Conservation (phyloP, 2,113 vertebrate genomes). For the Neotragus moschatus region DNA sequence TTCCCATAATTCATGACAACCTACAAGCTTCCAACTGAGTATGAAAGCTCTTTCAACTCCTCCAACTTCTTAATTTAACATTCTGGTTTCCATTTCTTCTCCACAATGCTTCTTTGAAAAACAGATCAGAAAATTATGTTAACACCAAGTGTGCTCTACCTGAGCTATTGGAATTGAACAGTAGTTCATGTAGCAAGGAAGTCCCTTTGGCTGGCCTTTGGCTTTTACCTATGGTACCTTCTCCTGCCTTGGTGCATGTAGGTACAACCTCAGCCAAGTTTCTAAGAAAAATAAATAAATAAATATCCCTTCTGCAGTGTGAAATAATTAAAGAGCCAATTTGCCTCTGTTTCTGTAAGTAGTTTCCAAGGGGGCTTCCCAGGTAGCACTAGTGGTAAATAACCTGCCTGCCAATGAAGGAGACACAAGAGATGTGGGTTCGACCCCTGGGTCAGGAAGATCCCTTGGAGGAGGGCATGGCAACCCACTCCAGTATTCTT, state of each 20-base stretch:
- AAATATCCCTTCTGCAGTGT: slow-evolving; percentile 12
- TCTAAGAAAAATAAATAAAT: neutral
- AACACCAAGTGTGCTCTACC: neutral
- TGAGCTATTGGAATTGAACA: neutral
- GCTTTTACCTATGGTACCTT: neutral
- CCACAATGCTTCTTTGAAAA: neutral
- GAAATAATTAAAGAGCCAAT: neutral
- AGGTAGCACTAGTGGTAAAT: neutral
- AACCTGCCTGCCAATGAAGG: neutral
- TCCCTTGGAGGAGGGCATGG: neutral
- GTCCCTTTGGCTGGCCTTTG: neutral
- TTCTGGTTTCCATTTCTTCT: slow-evolving; percentile 20
- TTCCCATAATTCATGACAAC: neutral
- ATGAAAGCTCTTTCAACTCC: neutral
- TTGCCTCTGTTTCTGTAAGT: slow-evolving; percentile 32
- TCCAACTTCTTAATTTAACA: neutral
- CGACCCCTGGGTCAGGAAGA: neutral
- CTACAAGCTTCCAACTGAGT: neutral
- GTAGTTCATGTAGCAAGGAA: neutral
- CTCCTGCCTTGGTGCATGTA: neutral
- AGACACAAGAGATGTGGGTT: neutral
- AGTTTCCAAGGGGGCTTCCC: neutral
- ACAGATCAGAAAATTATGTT: neutral
- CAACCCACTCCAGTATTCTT: neutral
- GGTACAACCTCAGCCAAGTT: neutral